These are phyloP conservation scores for Blera fallax DNA, from an alignment of 2,888 invertebrate genomes.

Conservation along the genomic window DNA sequence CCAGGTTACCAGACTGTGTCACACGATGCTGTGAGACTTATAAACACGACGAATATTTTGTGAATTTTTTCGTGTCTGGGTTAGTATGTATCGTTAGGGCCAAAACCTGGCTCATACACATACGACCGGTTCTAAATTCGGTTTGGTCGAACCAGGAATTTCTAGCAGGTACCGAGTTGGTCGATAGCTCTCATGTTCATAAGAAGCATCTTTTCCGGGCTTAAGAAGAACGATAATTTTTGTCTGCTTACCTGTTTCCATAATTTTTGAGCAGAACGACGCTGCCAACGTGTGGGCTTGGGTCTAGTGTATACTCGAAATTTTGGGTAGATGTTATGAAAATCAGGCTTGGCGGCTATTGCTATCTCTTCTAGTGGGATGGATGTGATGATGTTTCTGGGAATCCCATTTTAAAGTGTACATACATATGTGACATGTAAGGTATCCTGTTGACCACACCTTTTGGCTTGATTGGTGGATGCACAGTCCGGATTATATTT, in stretches of 20 bases:
- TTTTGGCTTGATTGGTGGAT: background rate
- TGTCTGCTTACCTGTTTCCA: background rate
- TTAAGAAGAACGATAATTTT: background rate
- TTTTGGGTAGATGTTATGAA: background rate
- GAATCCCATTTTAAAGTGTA: background rate
- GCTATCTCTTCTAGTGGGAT: too few species aligned
- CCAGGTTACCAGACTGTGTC: too few species aligned
- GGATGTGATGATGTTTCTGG: too few species aligned
- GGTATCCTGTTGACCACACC: background rate
- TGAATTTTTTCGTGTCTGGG: too few species aligned
- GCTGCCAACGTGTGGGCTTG: background rate
- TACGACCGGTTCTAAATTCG: too few species aligned
- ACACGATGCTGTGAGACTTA: too few species aligned
- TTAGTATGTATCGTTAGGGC: too few species aligned
- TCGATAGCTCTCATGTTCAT: too few species aligned
- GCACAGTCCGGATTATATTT: background rate
- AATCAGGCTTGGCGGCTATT: background rate
- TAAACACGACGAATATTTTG: too few species aligned
- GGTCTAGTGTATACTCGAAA: background rate
- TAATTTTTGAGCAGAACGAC: background rate
- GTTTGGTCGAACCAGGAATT: too few species aligned
- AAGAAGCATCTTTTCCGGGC: background rate
- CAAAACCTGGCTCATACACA: too few species aligned
- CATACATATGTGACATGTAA: background rate
- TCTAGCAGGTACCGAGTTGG: too few species aligned